Evolutionary conservation across 2,888 invertebrate species (phyloP).

Genomic region (Hedya salicella): DNA sequence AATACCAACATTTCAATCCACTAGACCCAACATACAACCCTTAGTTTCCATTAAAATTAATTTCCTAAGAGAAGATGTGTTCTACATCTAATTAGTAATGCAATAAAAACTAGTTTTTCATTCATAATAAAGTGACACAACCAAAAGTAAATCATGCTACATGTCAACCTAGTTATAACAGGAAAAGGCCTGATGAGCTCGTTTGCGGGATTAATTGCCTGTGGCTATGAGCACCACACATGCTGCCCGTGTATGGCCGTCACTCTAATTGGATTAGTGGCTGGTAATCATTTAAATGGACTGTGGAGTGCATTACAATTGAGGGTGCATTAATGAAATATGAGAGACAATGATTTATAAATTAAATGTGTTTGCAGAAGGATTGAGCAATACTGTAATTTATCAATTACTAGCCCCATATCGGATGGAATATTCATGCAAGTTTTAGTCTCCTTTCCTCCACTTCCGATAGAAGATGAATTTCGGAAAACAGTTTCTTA

Average conservation of each 20-base stretch:
- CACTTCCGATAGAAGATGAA: too few relatives aligned
- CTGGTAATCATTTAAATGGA: constrained; percentile 21
- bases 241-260: not conserved
- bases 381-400: too few relatives aligned
- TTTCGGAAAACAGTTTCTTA: too few relatives aligned
- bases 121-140: constrained; percentile 21
- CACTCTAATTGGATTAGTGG: constrained; percentile 32
- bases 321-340: not conserved
- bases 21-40: not conserved
- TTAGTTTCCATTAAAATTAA: not conserved
- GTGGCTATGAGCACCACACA: constrained; percentile 7
- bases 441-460: too few relatives aligned
- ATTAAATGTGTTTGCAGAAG: too few relatives aligned
- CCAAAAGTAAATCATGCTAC: constrained; percentile 14
- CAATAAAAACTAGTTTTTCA: constrained; percentile 15
- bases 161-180: constrained; percentile 40
- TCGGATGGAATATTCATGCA: too few relatives aligned
- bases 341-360: too few relatives aligned
- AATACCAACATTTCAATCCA: constrained; percentile 10
- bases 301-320: constrained; percentile 14
- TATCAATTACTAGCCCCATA: too few relatives aligned
- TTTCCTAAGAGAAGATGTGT: not conserved
- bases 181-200: constrained; percentile 28
- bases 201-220: constrained; percentile 13
- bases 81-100: constrained; percentile 21